Evolutionary conservation across 2,113 vertebrate genomes (phyloP).

Genomic region (Puffinus mauretanicus): DNA sequence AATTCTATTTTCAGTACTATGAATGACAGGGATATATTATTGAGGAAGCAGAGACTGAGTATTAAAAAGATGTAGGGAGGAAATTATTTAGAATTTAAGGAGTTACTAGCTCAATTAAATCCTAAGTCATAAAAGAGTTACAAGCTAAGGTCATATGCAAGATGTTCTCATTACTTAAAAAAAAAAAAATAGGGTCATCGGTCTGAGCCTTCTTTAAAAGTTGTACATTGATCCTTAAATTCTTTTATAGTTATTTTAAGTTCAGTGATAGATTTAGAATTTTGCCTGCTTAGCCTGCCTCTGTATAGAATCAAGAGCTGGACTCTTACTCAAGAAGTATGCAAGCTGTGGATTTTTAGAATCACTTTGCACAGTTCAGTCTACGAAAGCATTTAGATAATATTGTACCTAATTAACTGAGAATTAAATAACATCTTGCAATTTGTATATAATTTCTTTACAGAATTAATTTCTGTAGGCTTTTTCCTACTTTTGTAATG

Average conservation of each 20-base stretch:
- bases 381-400: neutral
- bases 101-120: conserved; percentile 12
- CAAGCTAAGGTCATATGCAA: neutral
- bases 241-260: neutral
- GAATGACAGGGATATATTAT: neutral
- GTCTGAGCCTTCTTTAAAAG: neutral
- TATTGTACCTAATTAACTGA: conserved; percentile 33
- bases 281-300: neutral
- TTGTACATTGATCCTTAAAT: neutral
- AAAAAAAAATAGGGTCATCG: neutral
- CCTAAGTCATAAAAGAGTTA: neutral
- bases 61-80: neutral
- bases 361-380: neutral
- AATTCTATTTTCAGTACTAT: neutral
- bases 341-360: neutral
- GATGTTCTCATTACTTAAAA: neutral
- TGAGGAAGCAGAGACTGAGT: neutral
- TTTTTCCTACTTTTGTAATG: neutral
- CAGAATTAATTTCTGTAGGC: conserved; percentile 18
- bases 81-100: neutral
- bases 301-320: neutral
- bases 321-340: neutral
- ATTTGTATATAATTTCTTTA: conserved; percentile 32
- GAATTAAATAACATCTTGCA: conserved; percentile 41
- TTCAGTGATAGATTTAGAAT: neutral